Evolutionary conservation across 2,113 vertebrate species (phyloP), one percentile per base, ranked within the genome.

Genomic region (Castor canadensis): DNA sequence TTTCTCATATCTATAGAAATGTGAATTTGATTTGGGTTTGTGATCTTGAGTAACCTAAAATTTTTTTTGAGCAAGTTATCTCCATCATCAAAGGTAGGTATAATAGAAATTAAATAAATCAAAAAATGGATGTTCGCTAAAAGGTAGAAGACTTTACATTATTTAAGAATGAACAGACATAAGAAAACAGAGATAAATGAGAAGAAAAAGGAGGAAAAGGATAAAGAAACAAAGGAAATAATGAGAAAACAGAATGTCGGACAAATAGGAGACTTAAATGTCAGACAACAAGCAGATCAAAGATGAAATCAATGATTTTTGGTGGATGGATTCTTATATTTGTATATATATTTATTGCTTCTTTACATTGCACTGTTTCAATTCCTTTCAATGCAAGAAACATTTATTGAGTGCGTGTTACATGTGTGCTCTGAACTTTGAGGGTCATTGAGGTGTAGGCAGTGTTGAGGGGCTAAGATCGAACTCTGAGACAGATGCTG

Each of bases 41-140:
- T 82, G 26, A 95, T 56, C 86, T 62, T 90, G 24, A 72, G 32
- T 28, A 64, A 16, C 35, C 87, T 62, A 69, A 40, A 79, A n/a
- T n/a, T n/a, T n/a, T 75, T 73, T 82, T 84, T 75, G 28, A 83
- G 22, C 7, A 60, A 30, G 8, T n/a, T 67, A 43, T 58, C 32
- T 12, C 90, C 26, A 75, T 91, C 28, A 24, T 11, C 45, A 82
- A 89, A 66, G 67, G n/a, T 52, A 24, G 52, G 1, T 76, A 8
- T 22, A 67, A n/a, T 40, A 16, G 40, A 10, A 67, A 87, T 66
- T 72, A 83, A 9, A 35, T 58, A n/a, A 71, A 76, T 93, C 54
- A 72, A 54, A n/a, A 90, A 87, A 84, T 11, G 15, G 10, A 3
- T 89, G 19, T 82, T 82, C 54, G 66, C 43, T 77, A 86, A 49